Evolutionary conservation across 2,797 vertebrate genomes (phyloP).

Genomic region (Myotis vivesi): DNA sequence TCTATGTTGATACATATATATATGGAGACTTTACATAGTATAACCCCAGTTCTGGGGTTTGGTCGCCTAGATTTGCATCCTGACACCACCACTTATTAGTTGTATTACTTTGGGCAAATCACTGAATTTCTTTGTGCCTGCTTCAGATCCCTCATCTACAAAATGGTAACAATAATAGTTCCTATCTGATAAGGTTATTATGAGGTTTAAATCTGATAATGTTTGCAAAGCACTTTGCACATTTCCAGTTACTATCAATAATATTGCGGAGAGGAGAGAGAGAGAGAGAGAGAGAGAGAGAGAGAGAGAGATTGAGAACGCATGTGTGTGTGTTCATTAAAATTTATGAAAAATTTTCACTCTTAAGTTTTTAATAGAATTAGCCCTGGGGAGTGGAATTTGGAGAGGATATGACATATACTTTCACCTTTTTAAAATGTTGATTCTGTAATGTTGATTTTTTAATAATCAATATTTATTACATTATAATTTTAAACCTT

Average conservation of each 20-base stretch:
- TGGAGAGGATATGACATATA: neutral
- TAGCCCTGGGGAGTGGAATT: neutral
- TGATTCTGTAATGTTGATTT: neutral
- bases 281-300: neutral
- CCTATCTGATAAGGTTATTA: neutral
- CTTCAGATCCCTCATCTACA: conserved; percentile 24
- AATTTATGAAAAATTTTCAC: neutral
- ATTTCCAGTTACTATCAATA: neutral
- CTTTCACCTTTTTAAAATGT: neutral
- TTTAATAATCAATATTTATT: neutral
- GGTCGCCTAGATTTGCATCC: neutral
- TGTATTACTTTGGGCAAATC: neutral
- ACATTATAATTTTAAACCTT: conserved; percentile 18
- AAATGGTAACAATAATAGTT: neutral
- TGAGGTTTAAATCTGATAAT: neutral
- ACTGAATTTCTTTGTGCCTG: neutral
- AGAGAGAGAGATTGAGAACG: too few species aligned
- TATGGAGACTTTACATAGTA: neutral
- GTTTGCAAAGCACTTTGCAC: neutral
- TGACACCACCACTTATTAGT: neutral
- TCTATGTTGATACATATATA: neutral
- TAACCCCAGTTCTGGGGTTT: neutral
- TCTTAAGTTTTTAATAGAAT: neutral
- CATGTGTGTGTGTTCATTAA: neutral
- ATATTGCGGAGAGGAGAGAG: neutral